Conservation (phyloP, 1,140 invertebrate genomes). For the Drosophila varians region DNA sequence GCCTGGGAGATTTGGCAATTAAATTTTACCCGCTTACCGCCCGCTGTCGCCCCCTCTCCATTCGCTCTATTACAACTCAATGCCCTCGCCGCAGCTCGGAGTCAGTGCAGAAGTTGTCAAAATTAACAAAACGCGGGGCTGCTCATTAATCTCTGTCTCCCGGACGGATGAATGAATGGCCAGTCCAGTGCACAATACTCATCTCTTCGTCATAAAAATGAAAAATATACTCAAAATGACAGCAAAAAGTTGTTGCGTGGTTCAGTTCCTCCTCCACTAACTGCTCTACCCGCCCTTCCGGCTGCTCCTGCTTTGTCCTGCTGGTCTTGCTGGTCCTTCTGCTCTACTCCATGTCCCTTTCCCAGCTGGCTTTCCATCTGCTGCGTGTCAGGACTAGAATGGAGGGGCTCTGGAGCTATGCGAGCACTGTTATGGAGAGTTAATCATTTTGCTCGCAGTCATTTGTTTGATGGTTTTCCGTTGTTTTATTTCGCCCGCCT, state of each 20-base stretch:
- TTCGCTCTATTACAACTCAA: slow-evolving; percentile 49
- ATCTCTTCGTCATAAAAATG: slow-evolving; percentile 60
- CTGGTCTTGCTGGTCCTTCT: not conserved
- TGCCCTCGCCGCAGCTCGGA: slow-evolving; percentile 35
- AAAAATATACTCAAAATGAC: slow-evolving; percentile 77
- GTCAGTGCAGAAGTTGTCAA: slow-evolving; percentile 71
- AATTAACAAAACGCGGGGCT: slow-evolving; percentile 77
- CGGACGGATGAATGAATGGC: slow-evolving; percentile 53
- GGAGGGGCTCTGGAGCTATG: slow-evolving; percentile 18
- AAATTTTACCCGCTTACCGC: slow-evolving; percentile 63
- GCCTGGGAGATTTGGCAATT: slow-evolving; percentile 47
- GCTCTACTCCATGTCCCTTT: not conserved
- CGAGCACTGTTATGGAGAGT: slow-evolving; percentile 39
- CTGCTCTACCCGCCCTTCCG: slow-evolving; percentile 1
- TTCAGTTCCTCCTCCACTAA: slow-evolving; percentile 9
- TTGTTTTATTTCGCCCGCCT: slow-evolving; percentile 40
- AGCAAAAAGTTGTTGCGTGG: slow-evolving; percentile 76
- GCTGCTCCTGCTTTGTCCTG: not conserved
- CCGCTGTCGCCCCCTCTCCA: slow-evolving; percentile 5
- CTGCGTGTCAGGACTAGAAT: slow-evolving; percentile 42
- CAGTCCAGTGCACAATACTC: slow-evolving; percentile 57
- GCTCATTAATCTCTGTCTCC: slow-evolving; percentile 77
- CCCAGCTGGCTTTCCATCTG: slow-evolving; percentile 29
- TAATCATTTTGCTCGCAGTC: slow-evolving; percentile 70
- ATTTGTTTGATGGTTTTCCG: slow-evolving; percentile 65